Evolutionary conservation across 2,888 invertebrate species (phyloP).

Genomic region (Stramonita haemastoma): DNA sequence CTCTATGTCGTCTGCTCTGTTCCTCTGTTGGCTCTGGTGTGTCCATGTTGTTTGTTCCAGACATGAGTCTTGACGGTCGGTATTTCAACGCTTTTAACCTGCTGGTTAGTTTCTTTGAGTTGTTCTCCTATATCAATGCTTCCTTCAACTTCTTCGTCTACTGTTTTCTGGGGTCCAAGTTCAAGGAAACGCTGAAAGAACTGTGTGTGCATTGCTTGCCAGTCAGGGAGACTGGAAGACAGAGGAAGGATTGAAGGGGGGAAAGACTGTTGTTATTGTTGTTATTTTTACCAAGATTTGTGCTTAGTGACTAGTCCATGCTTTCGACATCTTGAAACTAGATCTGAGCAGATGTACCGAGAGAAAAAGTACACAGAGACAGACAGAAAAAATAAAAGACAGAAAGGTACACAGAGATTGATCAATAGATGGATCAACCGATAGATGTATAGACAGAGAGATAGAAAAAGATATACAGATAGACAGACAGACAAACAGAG

Average conservation of each 20-base stretch:
- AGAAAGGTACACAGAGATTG: too few species aligned
- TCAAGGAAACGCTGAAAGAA: background rate
- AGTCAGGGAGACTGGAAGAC: background rate
- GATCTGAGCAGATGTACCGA: too few species aligned
- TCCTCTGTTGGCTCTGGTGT: background rate
- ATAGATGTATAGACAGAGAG: too few species aligned
- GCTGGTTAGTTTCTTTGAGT: background rate
- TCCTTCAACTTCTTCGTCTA: slow-evolving; percentile 38
- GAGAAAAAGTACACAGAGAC: too few species aligned
- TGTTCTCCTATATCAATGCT: slow-evolving; percentile 33
- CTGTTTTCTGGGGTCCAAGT: slow-evolving; percentile 29
- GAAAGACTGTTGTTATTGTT: background rate
- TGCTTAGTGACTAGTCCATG: too few species aligned
- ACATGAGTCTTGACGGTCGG: slow-evolving; percentile 22
- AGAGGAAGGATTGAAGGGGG: background rate
- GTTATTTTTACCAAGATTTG: background rate
- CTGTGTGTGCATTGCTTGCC: background rate
- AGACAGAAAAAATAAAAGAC: too few species aligned
- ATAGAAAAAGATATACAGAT: too few species aligned
- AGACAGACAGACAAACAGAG: too few species aligned
- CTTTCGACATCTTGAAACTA: too few species aligned
- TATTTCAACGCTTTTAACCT: slow-evolving; percentile 14
- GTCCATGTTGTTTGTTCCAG: background rate
- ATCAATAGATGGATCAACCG: too few species aligned
- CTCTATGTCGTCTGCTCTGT: slow-evolving; percentile 19